Evolutionary conservation across 2,888 invertebrate genomes (phyloP).

Genomic region (Ochlodes sylvanus): DNA sequence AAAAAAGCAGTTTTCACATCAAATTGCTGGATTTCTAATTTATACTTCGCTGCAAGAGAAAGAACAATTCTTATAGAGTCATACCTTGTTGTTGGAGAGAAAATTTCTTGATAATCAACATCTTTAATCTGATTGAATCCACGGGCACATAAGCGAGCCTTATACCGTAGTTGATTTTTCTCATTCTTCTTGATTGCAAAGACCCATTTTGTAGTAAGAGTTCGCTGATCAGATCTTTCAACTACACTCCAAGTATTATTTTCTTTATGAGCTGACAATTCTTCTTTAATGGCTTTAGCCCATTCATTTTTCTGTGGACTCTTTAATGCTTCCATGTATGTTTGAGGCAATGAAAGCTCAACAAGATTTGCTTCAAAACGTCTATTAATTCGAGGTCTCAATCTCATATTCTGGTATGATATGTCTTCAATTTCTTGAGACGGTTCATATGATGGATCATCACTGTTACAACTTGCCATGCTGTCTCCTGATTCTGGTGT

Average conservation of each 20-base stretch:
- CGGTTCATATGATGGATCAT: neutral
- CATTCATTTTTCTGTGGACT: neutral
- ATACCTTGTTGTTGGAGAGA: neutral
- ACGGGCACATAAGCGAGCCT: slow-evolving; percentile 2
- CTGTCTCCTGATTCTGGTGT: neutral
- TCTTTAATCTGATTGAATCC: neutral
- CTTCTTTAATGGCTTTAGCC: neutral
- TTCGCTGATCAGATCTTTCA: neutral
- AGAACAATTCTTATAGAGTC: neutral
- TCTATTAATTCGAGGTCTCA: neutral
- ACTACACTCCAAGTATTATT: neutral
- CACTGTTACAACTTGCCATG: neutral
- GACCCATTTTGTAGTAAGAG: slow-evolving; percentile 5
- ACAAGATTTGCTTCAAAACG: neutral
- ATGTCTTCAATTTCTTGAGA: neutral
- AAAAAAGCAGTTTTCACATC: slow-evolving; percentile 35
- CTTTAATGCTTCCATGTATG: neutral
- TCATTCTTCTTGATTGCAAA: neutral
- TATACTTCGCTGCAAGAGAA: neutral
- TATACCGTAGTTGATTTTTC: neutral
- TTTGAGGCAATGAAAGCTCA: neutral
- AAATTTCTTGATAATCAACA: neutral
- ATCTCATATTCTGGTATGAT: neutral
- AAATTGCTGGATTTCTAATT: slow-evolving; percentile 27
- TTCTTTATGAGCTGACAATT: neutral